These are phyloP conservation scores for Brotogeris chrysoptera DNA, from an alignment of 2,797 vertebrate species.

Conservation along the genomic window DNA sequence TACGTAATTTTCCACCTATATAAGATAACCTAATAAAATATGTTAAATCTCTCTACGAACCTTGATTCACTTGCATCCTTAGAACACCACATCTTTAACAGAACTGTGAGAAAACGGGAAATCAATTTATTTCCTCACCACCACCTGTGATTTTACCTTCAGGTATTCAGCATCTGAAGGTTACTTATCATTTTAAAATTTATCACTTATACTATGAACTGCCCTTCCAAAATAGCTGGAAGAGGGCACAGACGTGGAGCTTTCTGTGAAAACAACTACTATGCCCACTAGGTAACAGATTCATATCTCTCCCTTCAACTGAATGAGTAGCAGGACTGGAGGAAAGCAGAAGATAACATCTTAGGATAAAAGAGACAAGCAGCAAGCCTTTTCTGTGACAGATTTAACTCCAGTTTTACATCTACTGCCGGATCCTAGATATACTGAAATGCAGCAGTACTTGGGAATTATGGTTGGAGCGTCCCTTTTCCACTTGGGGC, in stretches of 20 bases:
- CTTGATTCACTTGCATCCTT: not conserved
- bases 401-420: not conserved
- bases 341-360: not conserved
- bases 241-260: not conserved
- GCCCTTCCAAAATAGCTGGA: not conserved
- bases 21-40: not conserved
- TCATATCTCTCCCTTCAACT: not conserved
- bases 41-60: not conserved
- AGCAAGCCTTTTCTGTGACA: not conserved
- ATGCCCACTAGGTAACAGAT: not conserved
- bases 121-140: not conserved
- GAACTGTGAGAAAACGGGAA: not conserved
- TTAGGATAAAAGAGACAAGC: not conserved
- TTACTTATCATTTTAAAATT: not conserved
- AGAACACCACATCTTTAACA: not conserved
- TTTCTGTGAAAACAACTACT: not conserved
- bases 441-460: fast-evolving
- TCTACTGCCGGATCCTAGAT: not conserved
- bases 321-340: not conserved
- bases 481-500: not conserved
- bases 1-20: not conserved
- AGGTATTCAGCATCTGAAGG: not conserved
- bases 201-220: not conserved
- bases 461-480: too few species aligned
- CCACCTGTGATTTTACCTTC: not conserved